Conservation (phyloP, 2,888 invertebrate genomes). For the Bhutanitis thaidina region DNA sequence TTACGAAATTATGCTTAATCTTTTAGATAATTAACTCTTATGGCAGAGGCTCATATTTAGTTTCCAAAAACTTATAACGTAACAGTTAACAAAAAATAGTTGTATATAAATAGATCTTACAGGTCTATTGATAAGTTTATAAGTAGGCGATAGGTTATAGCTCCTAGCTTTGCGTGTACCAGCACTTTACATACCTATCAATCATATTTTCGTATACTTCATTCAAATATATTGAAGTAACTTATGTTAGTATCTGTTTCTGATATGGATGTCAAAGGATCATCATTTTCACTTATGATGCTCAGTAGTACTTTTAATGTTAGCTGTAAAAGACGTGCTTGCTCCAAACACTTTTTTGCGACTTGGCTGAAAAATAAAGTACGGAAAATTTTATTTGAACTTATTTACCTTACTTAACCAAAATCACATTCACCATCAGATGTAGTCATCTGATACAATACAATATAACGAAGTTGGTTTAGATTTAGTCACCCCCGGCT, state of each 20-base stretch:
- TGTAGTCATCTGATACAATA: too few relatives aligned
- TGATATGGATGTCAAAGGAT: slow-evolving; percentile 3
- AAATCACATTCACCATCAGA: too few relatives aligned
- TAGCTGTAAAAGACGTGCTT: slow-evolving; percentile 35
- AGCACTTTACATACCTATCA: background rate
- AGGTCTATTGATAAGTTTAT: too few relatives aligned
- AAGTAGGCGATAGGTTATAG: too few relatives aligned
- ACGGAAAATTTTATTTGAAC: too few relatives aligned
- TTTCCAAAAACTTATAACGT: too few relatives aligned
- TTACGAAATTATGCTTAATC: background rate
- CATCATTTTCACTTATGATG: background rate
- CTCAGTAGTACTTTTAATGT: slow-evolving; percentile 24
- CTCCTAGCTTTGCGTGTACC: background rate
- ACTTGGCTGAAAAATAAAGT: slow-evolving; percentile 42
- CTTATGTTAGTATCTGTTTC: slow-evolving; percentile 16
- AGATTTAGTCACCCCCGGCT: too few relatives aligned
- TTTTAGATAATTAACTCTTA: too few relatives aligned
- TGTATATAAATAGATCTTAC: background rate
- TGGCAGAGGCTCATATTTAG: too few relatives aligned
- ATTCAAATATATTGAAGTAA: slow-evolving; percentile 40
- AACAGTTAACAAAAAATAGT: background rate
- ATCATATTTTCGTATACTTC: background rate
- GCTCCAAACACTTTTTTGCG: slow-evolving; percentile 41
- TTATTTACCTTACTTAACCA: too few relatives aligned
- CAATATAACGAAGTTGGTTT: too few relatives aligned